These are phyloP conservation scores for Sander vitreus DNA, from an alignment of 2,113 vertebrate species.

Conservation along the genomic window DNA sequence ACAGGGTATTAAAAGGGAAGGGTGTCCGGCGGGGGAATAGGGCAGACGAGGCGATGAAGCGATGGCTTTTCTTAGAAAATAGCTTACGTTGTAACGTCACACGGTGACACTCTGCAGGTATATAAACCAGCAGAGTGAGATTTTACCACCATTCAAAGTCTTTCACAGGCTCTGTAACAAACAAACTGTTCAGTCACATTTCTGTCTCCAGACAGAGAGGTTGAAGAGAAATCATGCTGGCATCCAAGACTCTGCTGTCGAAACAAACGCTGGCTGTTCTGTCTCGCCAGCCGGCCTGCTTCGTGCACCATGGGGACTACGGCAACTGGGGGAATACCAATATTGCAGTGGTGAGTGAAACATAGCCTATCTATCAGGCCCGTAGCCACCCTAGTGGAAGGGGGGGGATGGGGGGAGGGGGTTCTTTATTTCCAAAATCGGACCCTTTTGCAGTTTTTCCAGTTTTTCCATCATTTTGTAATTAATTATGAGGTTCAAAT, in stretches of 20 bases:
- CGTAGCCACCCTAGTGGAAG: too few relatives aligned
- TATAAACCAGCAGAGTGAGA: constrained; percentile 58
- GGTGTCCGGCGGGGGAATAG: constrained; percentile 49
- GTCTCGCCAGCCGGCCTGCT: constrained; percentile 77
- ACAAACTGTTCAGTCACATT: background rate
- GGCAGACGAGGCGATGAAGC: constrained; percentile 53
- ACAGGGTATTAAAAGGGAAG: constrained; percentile 71
- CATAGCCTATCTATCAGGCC: background rate
- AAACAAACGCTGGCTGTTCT: constrained; percentile 72
- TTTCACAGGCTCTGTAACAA: constrained; percentile 7
- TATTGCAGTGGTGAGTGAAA: constrained; percentile 78
- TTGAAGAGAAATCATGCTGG: constrained; percentile 66
- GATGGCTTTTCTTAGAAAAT: constrained; percentile 62
- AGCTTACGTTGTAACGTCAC: constrained; percentile 75
- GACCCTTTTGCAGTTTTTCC: too few relatives aligned
- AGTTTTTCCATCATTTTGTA: too few relatives aligned
- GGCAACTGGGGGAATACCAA: constrained; percentile 84
- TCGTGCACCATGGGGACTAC: constrained; percentile 78
- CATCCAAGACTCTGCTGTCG: constrained; percentile 74
- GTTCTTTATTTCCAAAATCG: too few relatives aligned
- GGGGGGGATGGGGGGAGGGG: too few relatives aligned
- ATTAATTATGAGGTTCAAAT: too few relatives aligned
- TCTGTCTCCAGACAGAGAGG: constrained; percentile 5
- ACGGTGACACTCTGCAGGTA: constrained; percentile 40
- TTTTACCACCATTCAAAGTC: constrained; percentile 40